phyloP scores from a whole-genome alignment of 1,140 invertebrate species.

The Chymomyza costata region DNA sequence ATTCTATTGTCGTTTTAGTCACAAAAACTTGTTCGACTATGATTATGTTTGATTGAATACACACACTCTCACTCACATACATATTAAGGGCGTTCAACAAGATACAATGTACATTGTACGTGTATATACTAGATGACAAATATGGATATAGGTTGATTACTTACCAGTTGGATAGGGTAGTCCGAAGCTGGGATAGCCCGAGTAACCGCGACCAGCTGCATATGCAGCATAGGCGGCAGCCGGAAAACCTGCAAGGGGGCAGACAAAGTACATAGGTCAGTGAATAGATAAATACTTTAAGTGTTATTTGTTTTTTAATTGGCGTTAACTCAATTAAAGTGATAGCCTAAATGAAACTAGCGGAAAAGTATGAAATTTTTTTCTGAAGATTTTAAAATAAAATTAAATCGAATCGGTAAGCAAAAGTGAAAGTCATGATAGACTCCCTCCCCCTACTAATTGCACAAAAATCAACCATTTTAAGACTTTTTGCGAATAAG shows the following conservation, averaged over 20 bases:
- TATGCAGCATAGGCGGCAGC: conserved; percentile 94
- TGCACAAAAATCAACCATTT: no score
- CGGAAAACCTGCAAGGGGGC: conserved; percentile 90
- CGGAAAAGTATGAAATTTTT: neutral
- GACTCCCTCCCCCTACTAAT: no score
- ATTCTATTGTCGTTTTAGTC: no score
- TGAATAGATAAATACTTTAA: no score
- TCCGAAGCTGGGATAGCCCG: conserved; percentile 96
- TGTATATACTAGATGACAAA: no score
- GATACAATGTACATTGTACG: conserved; percentile 1
- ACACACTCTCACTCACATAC: conserved; percentile 44
- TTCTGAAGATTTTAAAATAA: neutral
- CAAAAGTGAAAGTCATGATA: no score
- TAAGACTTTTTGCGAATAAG: no score
- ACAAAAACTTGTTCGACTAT: neutral
- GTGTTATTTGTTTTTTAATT: no score
- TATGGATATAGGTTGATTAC: no score
- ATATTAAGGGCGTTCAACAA: conserved; percentile 74
- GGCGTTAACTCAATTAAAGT: no score
- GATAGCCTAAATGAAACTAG: neutral
- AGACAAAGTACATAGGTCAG: no score
- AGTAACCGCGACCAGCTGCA: conserved; percentile 94
- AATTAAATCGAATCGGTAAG: no score
- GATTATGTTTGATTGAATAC: neutral
- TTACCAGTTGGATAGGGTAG: conserved; percentile 97